Evolutionary conservation across 1,140 invertebrate species (phyloP), one percentile per base, ranked within the genome.

Genomic region (Akabosia matsudoensis): DNA sequence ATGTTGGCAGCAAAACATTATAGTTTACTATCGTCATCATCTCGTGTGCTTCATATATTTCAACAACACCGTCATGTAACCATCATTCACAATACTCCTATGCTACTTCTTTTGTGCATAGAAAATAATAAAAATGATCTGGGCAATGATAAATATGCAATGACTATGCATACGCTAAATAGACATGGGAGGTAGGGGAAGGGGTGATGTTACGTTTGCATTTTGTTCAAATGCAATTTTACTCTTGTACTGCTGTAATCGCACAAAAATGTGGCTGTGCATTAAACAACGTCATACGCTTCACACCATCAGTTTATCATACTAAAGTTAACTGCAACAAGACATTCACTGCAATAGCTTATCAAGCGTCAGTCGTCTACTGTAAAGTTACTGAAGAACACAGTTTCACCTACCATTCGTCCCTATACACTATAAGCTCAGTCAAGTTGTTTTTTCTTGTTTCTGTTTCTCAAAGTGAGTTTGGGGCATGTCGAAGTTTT

Each of bases 311-410:
- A n/a, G n/a, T n/a, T n/a, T n/a, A n/a, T n/a, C n/a, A n/a, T n/a
- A n/a, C n/a, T n/a, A n/a, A n/a, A n/a, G 10, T 61, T 61, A 61
- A 61, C 54, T 61, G 13, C 54, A 61, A 61, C 24, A 61, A 61
- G 14, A 22, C 14, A 24, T 24, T 13, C 13, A 22, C 7, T 61
- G 54, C 54, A 61, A 7, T 61, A 16, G 7, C 14, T 61, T 61
- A 61, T 61, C 54, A 61, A 61, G 14, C 14, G 14, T 61, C 54
- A 61, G 54, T 61, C 54, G 4, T 45, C 37, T 45, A 18, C 37
- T 10, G 37, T 18, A 45, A 45, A 45, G 37, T 45, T 45, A 45
- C 37, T 45, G 37, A 45, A 18, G 18, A 45, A 45, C 37, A 45
- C 37, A 18, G 18, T 10, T 45, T 7, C 18, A 45, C 7, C 37